These are phyloP conservation scores for Solea senegalensis DNA, from an alignment of 2,113 vertebrate genomes.

Conservation along the genomic window DNA sequence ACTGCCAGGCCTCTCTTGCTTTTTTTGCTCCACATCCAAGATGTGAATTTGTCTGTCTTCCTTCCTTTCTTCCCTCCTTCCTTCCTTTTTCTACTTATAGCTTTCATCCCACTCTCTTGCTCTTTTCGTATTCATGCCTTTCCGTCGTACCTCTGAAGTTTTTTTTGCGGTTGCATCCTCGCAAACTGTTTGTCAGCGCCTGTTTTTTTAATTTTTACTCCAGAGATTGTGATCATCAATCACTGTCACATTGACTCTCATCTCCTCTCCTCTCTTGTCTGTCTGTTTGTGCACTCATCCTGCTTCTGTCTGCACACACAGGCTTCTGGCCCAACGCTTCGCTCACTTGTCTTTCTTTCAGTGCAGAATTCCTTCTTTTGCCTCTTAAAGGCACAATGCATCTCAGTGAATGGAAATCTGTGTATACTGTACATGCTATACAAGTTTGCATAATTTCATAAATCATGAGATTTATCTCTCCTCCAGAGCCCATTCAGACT, in stretches of 20 bases:
- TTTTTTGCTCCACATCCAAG: slow-evolving; percentile 22
- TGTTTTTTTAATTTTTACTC: background rate
- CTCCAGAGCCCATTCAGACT: background rate
- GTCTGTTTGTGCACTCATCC: slow-evolving; percentile 21
- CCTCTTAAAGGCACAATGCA: slow-evolving; percentile 43
- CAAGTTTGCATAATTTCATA: background rate
- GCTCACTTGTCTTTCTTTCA: slow-evolving; percentile 52
- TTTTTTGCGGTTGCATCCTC: background rate
- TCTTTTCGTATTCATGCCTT: slow-evolving; percentile 6
- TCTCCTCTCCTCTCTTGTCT: slow-evolving; percentile 6
- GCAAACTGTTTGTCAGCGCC: background rate
- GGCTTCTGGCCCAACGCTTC: slow-evolving; percentile 30
- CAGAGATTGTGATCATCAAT: slow-evolving; percentile 7
- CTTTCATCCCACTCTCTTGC: background rate
- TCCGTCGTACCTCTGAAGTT: background rate
- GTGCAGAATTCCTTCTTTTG: slow-evolving; percentile 27
- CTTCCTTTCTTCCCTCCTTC: slow-evolving; percentile 19
- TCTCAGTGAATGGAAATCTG: slow-evolving; percentile 17
- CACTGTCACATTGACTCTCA: slow-evolving; percentile 6
- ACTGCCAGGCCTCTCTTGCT: slow-evolving; percentile 31
- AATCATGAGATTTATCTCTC: background rate
- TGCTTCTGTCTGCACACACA: background rate
- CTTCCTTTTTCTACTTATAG: slow-evolving; percentile 6
- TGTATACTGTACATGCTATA: background rate
- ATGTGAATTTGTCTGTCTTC: slow-evolving; percentile 11